Evolutionary conservation across 2,113 vertebrate genomes (phyloP), one percentile per base, ranked within the genome.

Genomic region (Phycodurus eques): DNA sequence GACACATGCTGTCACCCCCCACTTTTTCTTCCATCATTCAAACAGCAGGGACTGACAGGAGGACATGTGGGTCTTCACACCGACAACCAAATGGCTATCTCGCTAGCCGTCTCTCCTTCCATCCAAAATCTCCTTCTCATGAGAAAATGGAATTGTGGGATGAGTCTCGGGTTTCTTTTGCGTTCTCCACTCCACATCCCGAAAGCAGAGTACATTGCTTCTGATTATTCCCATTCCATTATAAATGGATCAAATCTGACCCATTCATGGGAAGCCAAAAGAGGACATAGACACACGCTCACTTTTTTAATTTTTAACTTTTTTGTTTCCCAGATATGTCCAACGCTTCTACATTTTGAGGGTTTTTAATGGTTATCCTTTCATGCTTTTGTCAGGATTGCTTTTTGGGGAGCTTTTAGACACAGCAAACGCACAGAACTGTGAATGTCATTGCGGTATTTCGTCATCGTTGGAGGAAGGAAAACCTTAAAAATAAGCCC

Each of bases 11-110:
- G 43, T 66, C 42, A 46, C 27, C 47, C 15, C 61, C 61, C 13
- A 39, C 63, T 42, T 43, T 22, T 46, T 54, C 67, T 39, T 68
- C 67, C 67, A 68, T 68, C 67, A 51, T 53, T 31, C 67, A 49
- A 39, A 39, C 67, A 47, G 64, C 64, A 43, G 64, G 64, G 43
- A 27, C 43, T 66, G 44, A 47, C 64, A 31, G 22, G n/a, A 66
- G 22, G 64, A 47, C 44, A 65, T 65, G 64, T 35, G 31, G 17
- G 59, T 47, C n/a, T 66, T 66, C n/a, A 47, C 47, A 68, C 67
- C 27, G 35, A 51, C 67, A 68, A 20, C 31, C 67, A 68, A 53
- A 51, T 54, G 51, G 47, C 49, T 54, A 46, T 44, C 43, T 44
- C 10, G 19, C 27, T 8, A 11, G n/a, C 63, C 2, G 20, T 9